These are phyloP conservation scores for Limosa lapponica DNA, from an alignment of 2,797 vertebrate genomes.

Conservation along the genomic window DNA sequence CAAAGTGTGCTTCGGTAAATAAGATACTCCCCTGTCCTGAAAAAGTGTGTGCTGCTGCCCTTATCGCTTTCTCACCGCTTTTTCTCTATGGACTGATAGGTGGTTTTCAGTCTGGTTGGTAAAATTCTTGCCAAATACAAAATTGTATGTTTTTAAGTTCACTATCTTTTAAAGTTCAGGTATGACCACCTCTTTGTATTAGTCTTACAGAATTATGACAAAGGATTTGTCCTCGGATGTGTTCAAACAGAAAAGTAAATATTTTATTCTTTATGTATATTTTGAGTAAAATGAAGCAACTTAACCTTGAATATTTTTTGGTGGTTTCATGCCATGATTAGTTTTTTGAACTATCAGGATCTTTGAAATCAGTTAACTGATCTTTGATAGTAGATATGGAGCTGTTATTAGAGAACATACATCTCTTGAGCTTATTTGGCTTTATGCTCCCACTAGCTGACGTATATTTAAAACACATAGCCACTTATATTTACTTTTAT, in stretches of 20 bases:
- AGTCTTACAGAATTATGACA: not conserved
- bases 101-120: not conserved
- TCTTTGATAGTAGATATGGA: not conserved
- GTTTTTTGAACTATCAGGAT: constrained; percentile 12
- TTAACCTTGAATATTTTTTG: constrained; percentile 4
- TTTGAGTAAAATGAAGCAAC: constrained; percentile 30
- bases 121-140: not conserved
- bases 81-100: not conserved
- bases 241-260: not conserved
- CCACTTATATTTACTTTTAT: not conserved
- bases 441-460: not conserved
- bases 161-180: not conserved
- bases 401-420: constrained; percentile 5
- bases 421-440: constrained; percentile 28
- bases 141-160: not conserved
- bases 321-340: constrained; percentile 19
- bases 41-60: not conserved
- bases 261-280: not conserved
- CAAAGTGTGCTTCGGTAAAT: not conserved
- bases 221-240: not conserved
- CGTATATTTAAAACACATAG: not conserved
- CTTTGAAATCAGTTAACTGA: constrained; percentile 11
- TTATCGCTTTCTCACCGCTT: not conserved
- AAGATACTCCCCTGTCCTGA: not conserved
- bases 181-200: not conserved